These are phyloP conservation scores for Bombus fervidus DNA, from an alignment of 1,140 invertebrate genomes.

Conservation along the genomic window DNA sequence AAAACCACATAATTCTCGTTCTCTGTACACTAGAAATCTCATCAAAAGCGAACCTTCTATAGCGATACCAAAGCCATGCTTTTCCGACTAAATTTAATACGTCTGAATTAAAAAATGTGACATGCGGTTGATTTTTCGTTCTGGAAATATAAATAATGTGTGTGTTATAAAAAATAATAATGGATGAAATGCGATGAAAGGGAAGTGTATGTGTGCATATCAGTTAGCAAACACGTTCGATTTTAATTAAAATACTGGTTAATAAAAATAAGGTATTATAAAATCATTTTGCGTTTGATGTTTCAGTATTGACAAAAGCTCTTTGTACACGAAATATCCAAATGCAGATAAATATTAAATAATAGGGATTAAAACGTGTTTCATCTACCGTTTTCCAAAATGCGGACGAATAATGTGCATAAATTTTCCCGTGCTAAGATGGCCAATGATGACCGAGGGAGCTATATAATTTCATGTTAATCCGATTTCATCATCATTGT, in stretches of 20 bases:
- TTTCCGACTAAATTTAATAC: not conserved
- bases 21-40: not conserved
- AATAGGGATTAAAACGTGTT: not conserved
- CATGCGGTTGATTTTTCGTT: not conserved
- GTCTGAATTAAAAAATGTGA: not conserved
- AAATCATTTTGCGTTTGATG: not conserved
- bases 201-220: not conserved
- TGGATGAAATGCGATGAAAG: not conserved
- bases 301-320: not conserved
- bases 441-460: not conserved
- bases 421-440: not conserved
- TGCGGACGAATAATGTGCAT: not conserved
- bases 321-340: not conserved
- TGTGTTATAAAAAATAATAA: not conserved
- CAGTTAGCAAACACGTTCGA: not conserved
- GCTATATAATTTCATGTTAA: slow-evolving; percentile 10
- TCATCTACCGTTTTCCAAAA: not conserved
- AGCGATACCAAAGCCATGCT: not conserved
- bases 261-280: not conserved
- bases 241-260: not conserved
- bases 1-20: not conserved
- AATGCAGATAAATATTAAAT: too few relatives aligned
- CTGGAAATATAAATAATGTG: too few relatives aligned
- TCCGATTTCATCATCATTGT: not conserved
- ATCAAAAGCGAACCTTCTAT: too few relatives aligned